phyloP scores from a whole-genome alignment of 2,888 invertebrate species.

The Catocala fraxini region DNA sequence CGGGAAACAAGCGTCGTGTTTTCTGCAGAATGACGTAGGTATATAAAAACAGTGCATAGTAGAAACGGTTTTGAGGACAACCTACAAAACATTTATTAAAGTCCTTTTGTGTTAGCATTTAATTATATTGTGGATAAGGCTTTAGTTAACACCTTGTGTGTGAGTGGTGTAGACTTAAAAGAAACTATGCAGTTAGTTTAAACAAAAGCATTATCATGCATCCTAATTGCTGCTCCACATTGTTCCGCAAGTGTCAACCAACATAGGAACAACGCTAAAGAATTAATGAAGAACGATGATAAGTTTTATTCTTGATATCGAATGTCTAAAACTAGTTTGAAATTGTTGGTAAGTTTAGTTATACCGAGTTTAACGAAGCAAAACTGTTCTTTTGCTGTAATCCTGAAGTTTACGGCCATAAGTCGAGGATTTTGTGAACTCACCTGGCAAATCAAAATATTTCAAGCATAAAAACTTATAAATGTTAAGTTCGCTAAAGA shows the following conservation, averaged over 20 bases:
- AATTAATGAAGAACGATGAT: constrained; percentile 27
- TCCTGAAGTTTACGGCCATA: constrained; percentile 21
- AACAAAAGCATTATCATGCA: too few species aligned
- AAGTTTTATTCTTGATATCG: constrained; percentile 25
- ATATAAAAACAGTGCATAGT: too few species aligned
- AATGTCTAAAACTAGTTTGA: constrained; percentile 25
- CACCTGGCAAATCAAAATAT: constrained; percentile 8
- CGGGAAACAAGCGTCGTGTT: too few species aligned
- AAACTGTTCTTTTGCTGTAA: constrained; percentile 21
- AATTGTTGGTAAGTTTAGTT: constrained; percentile 26
- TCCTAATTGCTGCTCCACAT: not conserved
- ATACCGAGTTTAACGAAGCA: constrained; percentile 22
- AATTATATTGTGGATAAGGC: too few species aligned
- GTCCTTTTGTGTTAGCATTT: too few species aligned
- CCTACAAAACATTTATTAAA: too few species aligned
- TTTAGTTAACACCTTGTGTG: too few species aligned
- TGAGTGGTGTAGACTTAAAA: too few species aligned
- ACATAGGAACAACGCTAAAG: constrained; percentile 9
- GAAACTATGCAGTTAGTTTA: too few species aligned
- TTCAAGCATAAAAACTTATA: constrained; percentile 10
- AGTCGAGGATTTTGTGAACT: constrained; percentile 14
- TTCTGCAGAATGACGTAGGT: too few species aligned
- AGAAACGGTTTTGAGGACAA: too few species aligned
- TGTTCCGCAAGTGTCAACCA: constrained; percentile 7
- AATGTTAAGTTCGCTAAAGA: constrained; percentile 4